Base-by-base conservation (phyloP, 2,113 vertebrate genomes). In the Paradoxurus hermaphroditus region DNA sequence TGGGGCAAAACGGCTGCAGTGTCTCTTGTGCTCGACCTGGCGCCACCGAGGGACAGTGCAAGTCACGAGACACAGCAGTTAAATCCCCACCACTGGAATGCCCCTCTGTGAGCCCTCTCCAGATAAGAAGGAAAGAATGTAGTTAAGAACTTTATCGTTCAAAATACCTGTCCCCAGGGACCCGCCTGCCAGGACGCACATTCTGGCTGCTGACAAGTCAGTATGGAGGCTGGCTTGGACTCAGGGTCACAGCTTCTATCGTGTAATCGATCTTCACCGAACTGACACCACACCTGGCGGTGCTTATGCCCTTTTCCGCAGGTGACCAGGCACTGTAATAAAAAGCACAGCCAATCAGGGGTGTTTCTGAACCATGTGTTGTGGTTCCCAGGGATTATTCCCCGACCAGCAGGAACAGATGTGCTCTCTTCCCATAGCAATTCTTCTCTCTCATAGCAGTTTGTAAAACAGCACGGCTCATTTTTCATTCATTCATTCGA, bases 101-200 rank as follows among this genome's bases (percentile, higher is more conserved):
- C 51, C 87, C 56, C 46, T 63, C 63, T 27, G 44, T 27, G 72
- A 63, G 59, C 41, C 68, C 93, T 95, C 92, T 96, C 1, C 23
- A 86, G 83, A 97, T 79, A 13, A 1, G 82, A 65, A 97, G 92
- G 65, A 63, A 97, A 63, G 25, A 29, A 59, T 96, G 27, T 7
- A 91, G 93, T 94, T 92, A 95, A 98, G 94, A 94, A 97, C 63
- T 86, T 91, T 95, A 93, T 96, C 82, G 18, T 93, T 98, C 98
- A 51, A 44, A 21, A 94, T 99, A 99, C 99, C 99, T 99, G 99
- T 97, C 99, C 99, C 99, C 99, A 99, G 0, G 99, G 99, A 94
- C 99, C 99, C 27, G 99, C 99, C 98, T 99, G 99, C 99, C 99
- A 99, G 53, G 99, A 99, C 7, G 99, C 99, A 98, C 99, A 99